Conservation (phyloP, 2,797 vertebrate genomes). For the Melanogrammus aeglefinus region DNA sequence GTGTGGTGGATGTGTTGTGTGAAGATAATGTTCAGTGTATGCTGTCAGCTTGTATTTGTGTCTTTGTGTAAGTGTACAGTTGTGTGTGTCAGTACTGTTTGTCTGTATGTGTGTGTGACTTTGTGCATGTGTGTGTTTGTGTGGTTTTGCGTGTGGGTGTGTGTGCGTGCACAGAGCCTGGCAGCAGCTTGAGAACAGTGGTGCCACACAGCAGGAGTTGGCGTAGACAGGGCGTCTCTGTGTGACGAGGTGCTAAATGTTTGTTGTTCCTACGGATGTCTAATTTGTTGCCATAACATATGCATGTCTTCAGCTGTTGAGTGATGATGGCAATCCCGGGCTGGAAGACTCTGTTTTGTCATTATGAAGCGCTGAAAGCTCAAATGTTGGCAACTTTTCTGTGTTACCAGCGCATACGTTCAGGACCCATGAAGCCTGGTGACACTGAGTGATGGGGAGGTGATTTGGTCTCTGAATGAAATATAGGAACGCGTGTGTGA, state of each 20-base stretch:
- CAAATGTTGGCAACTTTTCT: conserved; percentile 42
- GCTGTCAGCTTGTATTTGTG: not conserved
- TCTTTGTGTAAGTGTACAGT: not conserved
- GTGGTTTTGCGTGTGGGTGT: conserved; percentile 26
- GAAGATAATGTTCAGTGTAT: not conserved
- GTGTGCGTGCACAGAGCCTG: conserved; percentile 28
- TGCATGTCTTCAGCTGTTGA: conserved; percentile 58
- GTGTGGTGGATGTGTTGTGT: too few species aligned
- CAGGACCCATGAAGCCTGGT: conserved; percentile 33
- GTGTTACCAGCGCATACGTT: conserved; percentile 11
- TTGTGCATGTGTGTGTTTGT: conserved; percentile 13
- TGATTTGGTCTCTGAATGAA: conserved; percentile 17
- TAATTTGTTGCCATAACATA: conserved; percentile 66
- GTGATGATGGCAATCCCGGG: conserved; percentile 49
- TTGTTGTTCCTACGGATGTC: conserved; percentile 65
- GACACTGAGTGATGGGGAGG: conserved; percentile 44
- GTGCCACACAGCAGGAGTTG: conserved; percentile 55
- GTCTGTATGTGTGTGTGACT: conserved; percentile 30
- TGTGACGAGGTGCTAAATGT: conserved; percentile 70
- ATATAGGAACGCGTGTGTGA: conserved; percentile 19
- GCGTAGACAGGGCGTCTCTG: conserved; percentile 58
- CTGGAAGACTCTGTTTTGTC: conserved; percentile 45
- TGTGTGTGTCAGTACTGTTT: not conserved
- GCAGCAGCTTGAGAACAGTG: conserved; percentile 61
- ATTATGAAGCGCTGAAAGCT: conserved; percentile 39